These are phyloP conservation scores for Phoxinus phoxinus DNA, from an alignment of 2,113 vertebrate species.

Conservation along the genomic window DNA sequence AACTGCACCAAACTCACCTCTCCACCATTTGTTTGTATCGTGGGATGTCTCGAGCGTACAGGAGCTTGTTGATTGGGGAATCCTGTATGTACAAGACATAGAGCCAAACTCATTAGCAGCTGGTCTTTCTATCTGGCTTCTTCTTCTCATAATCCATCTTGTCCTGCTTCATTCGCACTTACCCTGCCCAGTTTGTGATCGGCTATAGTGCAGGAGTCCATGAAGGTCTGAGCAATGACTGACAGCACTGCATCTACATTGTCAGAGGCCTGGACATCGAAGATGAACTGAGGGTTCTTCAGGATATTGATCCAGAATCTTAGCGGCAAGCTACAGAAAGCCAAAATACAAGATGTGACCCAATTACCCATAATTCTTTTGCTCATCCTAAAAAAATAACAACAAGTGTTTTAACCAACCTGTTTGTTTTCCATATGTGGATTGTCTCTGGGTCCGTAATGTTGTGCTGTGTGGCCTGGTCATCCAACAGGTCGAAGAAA, in stretches of 20 bases:
- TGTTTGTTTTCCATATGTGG: conserved; percentile 99
- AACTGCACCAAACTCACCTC: conserved; percentile 70
- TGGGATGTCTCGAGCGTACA: conserved; percentile 80
- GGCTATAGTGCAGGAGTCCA: conserved; percentile 97
- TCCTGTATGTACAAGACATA: conserved; percentile 64
- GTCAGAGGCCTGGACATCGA: conserved; percentile 94
- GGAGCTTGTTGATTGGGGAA: conserved; percentile 80
- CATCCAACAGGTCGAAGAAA: conserved; percentile 96
- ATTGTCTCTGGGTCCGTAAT: conserved; percentile 92
- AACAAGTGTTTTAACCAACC: conserved; percentile 69
- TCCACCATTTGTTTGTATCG: conserved; percentile 83
- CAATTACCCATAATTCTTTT: background rate
- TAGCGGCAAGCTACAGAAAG: conserved; percentile 83
- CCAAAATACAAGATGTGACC: background rate
- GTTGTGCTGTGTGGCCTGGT: conserved; percentile 88
- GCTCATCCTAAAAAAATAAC: background rate
- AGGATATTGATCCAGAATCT: conserved; percentile 98
- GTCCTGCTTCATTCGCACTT: conserved; percentile 45
- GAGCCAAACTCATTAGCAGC: background rate
- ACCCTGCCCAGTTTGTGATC: conserved; percentile 97
- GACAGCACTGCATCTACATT: conserved; percentile 92
- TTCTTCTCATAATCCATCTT: background rate
- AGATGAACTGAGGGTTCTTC: conserved; percentile 97
- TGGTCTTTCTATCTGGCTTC: background rate
- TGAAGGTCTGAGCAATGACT: conserved; percentile 97